phyloP scores from a whole-genome alignment of 2,888 invertebrate genomes.

The Gnatocerus cornutus region DNA sequence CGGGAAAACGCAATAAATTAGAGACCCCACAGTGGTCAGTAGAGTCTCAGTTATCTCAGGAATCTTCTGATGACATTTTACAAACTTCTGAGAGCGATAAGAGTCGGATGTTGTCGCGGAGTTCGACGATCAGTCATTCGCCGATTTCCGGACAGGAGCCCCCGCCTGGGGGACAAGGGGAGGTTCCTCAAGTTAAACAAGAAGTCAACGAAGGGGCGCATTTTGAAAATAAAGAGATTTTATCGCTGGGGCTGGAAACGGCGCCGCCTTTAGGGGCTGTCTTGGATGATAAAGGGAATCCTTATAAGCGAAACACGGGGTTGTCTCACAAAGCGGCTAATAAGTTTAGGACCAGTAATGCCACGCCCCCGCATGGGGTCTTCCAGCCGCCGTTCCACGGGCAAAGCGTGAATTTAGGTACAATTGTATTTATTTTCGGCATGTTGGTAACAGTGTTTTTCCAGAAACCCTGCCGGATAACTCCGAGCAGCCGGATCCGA shows the following conservation, averaged over 20 bases:
- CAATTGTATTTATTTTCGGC: not conserved
- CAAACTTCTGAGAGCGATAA: slow-evolving; percentile 78
- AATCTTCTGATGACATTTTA: slow-evolving; percentile 77
- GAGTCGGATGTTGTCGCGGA: slow-evolving; percentile 76
- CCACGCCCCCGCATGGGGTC: slow-evolving; percentile 50
- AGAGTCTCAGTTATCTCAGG: slow-evolving; percentile 79
- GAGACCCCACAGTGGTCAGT: slow-evolving; percentile 79
- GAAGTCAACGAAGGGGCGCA: slow-evolving; percentile 29
- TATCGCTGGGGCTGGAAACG: slow-evolving; percentile 51
- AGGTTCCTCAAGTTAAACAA: slow-evolving; percentile 5
- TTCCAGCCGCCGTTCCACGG: slow-evolving; percentile 9
- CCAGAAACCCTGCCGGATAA: slow-evolving; percentile 79
- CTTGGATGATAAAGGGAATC: slow-evolving; percentile 60
- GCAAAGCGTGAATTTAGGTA: slow-evolving; percentile 14
- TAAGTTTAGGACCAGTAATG: slow-evolving; percentile 55
- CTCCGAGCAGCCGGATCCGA: slow-evolving; percentile 77
- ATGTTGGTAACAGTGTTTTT: not conserved
- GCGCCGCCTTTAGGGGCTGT: slow-evolving; percentile 51
- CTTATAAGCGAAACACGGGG: slow-evolving; percentile 62
- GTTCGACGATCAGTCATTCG: slow-evolving; percentile 69
- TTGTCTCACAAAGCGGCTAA: slow-evolving; percentile 72
- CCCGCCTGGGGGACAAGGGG: not conserved
- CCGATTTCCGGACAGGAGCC: slow-evolving; percentile 57
- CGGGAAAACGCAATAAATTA: slow-evolving; percentile 61
- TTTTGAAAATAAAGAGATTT: slow-evolving; percentile 65